Evolutionary conservation across 2,113 vertebrate species (phyloP), one percentile per base, ranked within the genome.

Genomic region (Tetraodon nigroviridis): DNA sequence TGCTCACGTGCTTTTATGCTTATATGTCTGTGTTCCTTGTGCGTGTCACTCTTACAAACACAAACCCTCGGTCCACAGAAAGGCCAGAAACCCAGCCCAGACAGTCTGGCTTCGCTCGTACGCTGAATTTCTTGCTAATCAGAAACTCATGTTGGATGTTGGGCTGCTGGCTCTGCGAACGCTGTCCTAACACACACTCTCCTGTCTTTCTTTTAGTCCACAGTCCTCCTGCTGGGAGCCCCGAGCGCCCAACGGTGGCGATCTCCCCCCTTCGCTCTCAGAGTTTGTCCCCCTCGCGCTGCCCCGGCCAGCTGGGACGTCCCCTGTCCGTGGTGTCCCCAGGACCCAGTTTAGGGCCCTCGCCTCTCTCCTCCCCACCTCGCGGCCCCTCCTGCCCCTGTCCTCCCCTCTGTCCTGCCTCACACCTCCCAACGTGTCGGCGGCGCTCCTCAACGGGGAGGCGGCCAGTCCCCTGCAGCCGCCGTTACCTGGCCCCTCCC

Each of bases 381-480:
- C 87, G 3, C 86, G 93, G 51, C 88, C 93, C 1, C 82, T 92
- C 74, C 92, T 94, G 54, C 90, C 93, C 8, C 83, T 84, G 85
- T 95, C 83, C 82, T 93, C 82, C 18, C 84, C 88, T 0, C 91
- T 98, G 48, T 92, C 91, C 13, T 95, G 94, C 0, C 91, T 98
- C 84, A 97, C 94, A 0, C 96, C 95, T 0, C 95, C 95, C 47
- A 98, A 95, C 3, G 87, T 95, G 76, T 94, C 86, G 0, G 93
- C 94, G 0, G 90, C 90, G 49, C 91, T 91, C 71, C 90, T 96
- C 78, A 93, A 92, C 0, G 92, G 92, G 6, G 94, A 95, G 20
- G 47, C 75, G 1, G 51, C 40, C 0, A 87, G 81, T 0, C 75
- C 91, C 0, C 19, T 90, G 42, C 86, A 78, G 47, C 69, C 90